Conservation (phyloP, 2,113 vertebrate species). For the Alaudala cheleensis region DNA sequence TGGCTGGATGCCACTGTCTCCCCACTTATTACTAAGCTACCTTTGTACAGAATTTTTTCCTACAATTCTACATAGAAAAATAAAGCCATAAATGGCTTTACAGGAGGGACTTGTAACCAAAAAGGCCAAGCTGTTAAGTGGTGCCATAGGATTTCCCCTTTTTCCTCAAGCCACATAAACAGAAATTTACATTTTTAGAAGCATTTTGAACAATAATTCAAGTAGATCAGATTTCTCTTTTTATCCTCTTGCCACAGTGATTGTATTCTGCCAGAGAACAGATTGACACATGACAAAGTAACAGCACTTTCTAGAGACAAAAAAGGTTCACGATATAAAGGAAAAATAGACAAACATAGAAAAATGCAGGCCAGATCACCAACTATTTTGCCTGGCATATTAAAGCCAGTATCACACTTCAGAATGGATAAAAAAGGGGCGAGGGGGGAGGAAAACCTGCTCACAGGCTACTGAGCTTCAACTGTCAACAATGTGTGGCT, state of each 20-base stretch:
- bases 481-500: neutral
- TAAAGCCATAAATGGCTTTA: neutral
- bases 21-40: constrained; percentile 8
- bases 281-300: neutral
- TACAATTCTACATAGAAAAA: constrained; percentile 23
- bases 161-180: neutral
- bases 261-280: neutral
- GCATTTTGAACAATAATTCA: neutral
- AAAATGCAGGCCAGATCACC: neutral
- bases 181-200: constrained; percentile 22
- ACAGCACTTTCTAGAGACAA: neutral
- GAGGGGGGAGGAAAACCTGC: neutral
- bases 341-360: neutral
- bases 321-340: neutral
- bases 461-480: neutral
- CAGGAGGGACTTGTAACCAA: neutral
- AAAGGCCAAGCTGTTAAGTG: neutral
- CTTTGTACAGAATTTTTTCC: constrained; percentile 42
- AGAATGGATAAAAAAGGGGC: neutral
- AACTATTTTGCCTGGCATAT: neutral
- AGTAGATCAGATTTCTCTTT: neutral
- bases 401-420: neutral
- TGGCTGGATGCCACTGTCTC: constrained; percentile 29
- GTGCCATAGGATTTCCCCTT: neutral
- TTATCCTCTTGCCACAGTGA: neutral